Conservation (phyloP, 2,113 vertebrate genomes). For the Hemichromis elongatus region DNA sequence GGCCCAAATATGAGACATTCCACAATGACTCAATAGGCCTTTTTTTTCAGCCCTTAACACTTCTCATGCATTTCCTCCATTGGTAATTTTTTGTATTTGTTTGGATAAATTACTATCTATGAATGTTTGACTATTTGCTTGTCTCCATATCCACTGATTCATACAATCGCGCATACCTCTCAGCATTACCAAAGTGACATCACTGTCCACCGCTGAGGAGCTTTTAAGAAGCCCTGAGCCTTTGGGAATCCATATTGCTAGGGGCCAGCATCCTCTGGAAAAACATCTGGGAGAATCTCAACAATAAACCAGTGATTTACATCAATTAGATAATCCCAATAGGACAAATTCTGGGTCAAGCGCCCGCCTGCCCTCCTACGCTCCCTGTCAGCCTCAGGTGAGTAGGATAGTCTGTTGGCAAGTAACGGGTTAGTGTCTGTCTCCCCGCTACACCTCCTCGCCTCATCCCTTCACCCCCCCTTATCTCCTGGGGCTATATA, state of each 20-base stretch:
- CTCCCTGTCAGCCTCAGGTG: slow-evolving; percentile 58
- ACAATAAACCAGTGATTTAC: slow-evolving; percentile 49
- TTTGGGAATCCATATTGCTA: slow-evolving; percentile 9
- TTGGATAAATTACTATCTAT: background rate
- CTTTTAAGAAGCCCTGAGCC: slow-evolving; percentile 1
- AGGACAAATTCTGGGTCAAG: slow-evolving; percentile 56
- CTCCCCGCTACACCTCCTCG: slow-evolving; percentile 31
- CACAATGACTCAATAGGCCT: background rate
- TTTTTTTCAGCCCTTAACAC: background rate
- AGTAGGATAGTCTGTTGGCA: slow-evolving; percentile 47
- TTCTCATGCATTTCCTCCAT: background rate
- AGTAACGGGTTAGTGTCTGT: slow-evolving; percentile 59
- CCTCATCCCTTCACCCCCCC: slow-evolving; percentile 25
- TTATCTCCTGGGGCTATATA: slow-evolving; percentile 69
- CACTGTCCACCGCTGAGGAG: slow-evolving; percentile 8
- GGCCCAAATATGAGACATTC: background rate
- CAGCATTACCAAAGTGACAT: slow-evolving; percentile 18
- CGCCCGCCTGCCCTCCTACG: slow-evolving; percentile 45
- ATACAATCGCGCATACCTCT: background rate
- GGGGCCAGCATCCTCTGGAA: slow-evolving; percentile 41
- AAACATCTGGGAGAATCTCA: slow-evolving; percentile 55
- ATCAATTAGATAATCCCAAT: slow-evolving; percentile 61
- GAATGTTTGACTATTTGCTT: background rate
- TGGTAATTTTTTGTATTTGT: background rate
- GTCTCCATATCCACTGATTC: slow-evolving; percentile 12